Evolutionary conservation across 2,113 vertebrate genomes (phyloP), one percentile per base, ranked within the genome.

Genomic region (Daboia siamensis): DNA sequence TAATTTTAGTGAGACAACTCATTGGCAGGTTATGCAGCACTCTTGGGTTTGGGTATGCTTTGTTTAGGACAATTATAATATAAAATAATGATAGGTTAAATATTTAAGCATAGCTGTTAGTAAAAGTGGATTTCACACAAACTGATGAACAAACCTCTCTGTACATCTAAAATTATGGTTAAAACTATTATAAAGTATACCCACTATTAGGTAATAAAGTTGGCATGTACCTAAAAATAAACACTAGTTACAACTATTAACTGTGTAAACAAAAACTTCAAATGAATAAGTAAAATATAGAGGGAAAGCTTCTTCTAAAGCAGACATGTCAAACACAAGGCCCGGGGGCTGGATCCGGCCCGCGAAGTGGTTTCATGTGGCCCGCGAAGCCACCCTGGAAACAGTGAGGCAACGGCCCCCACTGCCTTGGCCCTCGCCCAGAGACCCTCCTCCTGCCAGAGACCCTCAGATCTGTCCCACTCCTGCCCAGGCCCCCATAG

Each of bases 121-220:
- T 80, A 95, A 96, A 97, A 96, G 95, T 92, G 39, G 89, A 94
- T 96, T 94, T 90, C 91, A 92, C 94, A 88, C 92, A 89, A 96
- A 93, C 93, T 90, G 93, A 93, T 91, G 95, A 94, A 90, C 93
- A 94, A 85, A 91, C 92, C 93, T 92, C 93, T 92, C 95, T 74
- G 87, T 90, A 89, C 93, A 93, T 89, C 87, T 96, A 95, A 94
- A 96, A 96, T 92, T 52, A 12, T 95, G 95, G n/a, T 74, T 33
- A 39, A 87, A 54, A 52, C 48, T n/a, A 87, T 29, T 87, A 3
- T 8, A 21, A 39, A 52, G 2, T n/a, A 87, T 52, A 52, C 3
- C 3, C 1, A 54, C 13, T n/a, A 5, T 52, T 87, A 93, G 88
- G 86, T 95, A 95, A 95, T 94, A 95, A 92, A 90, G 88, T 91